Evolutionary conservation across 2,113 vertebrate genomes (phyloP).

Genomic region (Xenotilapia caudafasciata): DNA sequence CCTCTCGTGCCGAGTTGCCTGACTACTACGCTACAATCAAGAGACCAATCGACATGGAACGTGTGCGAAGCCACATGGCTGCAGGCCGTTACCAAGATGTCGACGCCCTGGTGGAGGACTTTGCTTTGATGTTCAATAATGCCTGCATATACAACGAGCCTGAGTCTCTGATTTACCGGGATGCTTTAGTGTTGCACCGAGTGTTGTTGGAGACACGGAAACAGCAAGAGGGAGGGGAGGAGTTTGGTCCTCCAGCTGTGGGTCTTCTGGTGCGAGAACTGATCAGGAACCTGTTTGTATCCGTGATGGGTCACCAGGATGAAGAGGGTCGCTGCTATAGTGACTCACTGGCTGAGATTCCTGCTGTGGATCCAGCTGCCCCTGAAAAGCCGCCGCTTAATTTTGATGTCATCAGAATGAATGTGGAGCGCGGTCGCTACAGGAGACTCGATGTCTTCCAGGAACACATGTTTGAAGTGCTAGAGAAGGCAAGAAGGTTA

Average conservation of each 20-base stretch:
- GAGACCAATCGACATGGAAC: constrained; percentile 96
- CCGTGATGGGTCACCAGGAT: constrained; percentile 95
- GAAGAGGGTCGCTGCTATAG: constrained; percentile 97
- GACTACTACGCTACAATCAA: constrained; percentile 99
- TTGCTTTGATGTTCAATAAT: constrained; percentile 98
- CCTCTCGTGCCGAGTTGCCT: constrained; percentile 90
- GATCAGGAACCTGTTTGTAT: constrained; percentile 95
- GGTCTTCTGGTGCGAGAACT: constrained; percentile 89
- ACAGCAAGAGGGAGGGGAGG: constrained; percentile 89
- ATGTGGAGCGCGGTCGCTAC: constrained; percentile 91
- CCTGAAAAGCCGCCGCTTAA: constrained; percentile 85
- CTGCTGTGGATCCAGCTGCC: constrained; percentile 83
- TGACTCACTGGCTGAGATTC: constrained; percentile 95
- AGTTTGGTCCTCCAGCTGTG: constrained; percentile 81
- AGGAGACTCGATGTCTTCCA: constrained; percentile 92
- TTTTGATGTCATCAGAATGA: constrained; percentile 90
- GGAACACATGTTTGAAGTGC: constrained; percentile 96
- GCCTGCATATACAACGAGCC: constrained; percentile 98
- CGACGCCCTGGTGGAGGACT: constrained; percentile 93
- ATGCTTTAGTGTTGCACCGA: constrained; percentile 91
- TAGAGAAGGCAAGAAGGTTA: constrained; percentile 90
- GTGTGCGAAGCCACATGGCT: constrained; percentile 92
- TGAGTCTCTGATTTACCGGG: constrained; percentile 96
- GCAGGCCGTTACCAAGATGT: constrained; percentile 95
- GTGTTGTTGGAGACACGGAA: constrained; percentile 89